Conservation (phyloP, 2,888 invertebrate species). For the Acholoe squamosa region DNA sequence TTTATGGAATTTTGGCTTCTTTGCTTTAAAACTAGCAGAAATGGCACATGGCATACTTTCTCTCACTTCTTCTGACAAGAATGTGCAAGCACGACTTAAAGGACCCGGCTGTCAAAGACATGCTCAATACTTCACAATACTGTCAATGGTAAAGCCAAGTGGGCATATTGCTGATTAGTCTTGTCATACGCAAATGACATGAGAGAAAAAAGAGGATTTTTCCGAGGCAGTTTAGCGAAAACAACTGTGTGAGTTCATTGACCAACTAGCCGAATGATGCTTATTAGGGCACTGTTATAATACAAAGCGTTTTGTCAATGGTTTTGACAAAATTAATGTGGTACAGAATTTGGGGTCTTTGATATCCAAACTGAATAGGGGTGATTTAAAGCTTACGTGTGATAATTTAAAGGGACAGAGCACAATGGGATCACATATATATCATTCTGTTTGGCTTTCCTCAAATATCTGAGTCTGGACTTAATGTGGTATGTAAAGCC, state of each 20-base stretch:
- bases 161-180: background rate
- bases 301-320: no score
- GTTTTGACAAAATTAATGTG: no score
- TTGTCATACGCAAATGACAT: no score
- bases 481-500: no score
- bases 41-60: slow-evolving; percentile 10
- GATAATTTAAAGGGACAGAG: no score
- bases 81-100: background rate
- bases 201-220: background rate
- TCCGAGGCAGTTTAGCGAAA: background rate
- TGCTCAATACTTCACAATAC: slow-evolving; percentile 36
- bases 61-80: background rate
- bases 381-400: no score
- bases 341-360: no score
- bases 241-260: background rate
- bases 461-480: no score
- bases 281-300: background rate
- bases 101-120: background rate
- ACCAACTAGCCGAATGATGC: background rate
- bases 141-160: slow-evolving; percentile 31
- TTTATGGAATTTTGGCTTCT: slow-evolving; percentile 8
- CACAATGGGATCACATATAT: no score
- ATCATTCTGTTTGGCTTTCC: no score
- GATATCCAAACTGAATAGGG: no score
- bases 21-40: background rate